Evolutionary conservation across 2,888 invertebrate species (phyloP).

Genomic region (Serrognathus titanus): DNA sequence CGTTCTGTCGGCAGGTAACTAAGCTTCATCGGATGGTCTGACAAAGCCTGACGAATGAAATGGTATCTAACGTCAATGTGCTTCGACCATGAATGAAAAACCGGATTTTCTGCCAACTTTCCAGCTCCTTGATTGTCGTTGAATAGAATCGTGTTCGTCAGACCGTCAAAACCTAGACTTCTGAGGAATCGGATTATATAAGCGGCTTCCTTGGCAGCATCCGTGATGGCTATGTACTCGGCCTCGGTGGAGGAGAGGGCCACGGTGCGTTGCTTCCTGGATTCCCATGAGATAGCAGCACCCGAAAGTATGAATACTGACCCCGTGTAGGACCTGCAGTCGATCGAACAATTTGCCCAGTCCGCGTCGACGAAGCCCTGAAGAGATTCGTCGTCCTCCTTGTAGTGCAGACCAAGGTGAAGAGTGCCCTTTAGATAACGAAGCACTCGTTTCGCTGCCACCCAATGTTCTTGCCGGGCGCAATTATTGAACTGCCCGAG

Average conservation of each 20-base stretch:
- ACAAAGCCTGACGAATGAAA: constrained; percentile 2
- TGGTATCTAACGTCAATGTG: constrained; percentile 7
- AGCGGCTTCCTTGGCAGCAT: constrained; percentile 27
- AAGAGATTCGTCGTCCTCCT: not conserved
- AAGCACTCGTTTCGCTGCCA: constrained; percentile 7
- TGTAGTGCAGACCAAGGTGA: constrained; percentile 4
- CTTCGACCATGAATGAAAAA: constrained; percentile 3
- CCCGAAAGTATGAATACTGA: constrained; percentile 27
- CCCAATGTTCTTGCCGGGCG: constrained; percentile 6
- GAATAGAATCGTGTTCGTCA: too few relatives aligned
- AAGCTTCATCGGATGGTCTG: not conserved
- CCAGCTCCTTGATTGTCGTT: too few relatives aligned
- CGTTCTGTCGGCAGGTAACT: constrained; percentile 2
- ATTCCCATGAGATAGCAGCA: constrained; percentile 31
- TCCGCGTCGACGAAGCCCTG: constrained; percentile 29
- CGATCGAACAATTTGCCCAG: constrained; percentile 21
- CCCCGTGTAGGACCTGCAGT: constrained; percentile 14
- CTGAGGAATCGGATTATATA: not conserved
- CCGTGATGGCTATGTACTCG: constrained; percentile 32
- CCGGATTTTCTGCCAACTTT: not conserved
- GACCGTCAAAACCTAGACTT: too few relatives aligned
- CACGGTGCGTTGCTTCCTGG: constrained; percentile 32
- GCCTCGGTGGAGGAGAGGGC: constrained; percentile 33
- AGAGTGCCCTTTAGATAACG: constrained; percentile 10
- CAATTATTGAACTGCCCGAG: too few relatives aligned